These are phyloP conservation scores for Nysson spinosus DNA, from an alignment of 2,888 invertebrate species.

Conservation along the genomic window DNA sequence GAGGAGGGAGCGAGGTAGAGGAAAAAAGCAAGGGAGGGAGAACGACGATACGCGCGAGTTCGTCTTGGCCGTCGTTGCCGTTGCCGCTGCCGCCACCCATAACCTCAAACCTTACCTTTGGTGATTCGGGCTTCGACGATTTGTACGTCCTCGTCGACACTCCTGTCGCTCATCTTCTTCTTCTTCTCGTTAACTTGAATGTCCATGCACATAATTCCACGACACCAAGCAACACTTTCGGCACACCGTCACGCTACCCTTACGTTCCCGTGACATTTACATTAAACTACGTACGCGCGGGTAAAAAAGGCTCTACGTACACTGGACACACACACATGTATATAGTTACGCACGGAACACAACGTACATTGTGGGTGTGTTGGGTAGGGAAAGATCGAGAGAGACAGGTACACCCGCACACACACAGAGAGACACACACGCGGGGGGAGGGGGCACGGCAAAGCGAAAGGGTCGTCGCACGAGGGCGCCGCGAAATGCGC, in stretches of 20 bases:
- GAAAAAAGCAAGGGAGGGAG: slow-evolving; percentile 11
- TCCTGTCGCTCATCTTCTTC: slow-evolving; percentile 73
- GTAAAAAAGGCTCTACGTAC: too few species aligned
- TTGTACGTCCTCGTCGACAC: slow-evolving; percentile 73
- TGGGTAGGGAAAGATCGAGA: slow-evolving; percentile 1
- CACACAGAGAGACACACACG: neutral
- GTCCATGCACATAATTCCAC: slow-evolving; percentile 76
- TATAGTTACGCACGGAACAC: too few species aligned
- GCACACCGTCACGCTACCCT: slow-evolving; percentile 60
- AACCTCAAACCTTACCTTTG: slow-evolving; percentile 70
- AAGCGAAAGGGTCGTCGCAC: slow-evolving; percentile 48
- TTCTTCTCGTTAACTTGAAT: slow-evolving; percentile 73
- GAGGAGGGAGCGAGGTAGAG: slow-evolving; percentile 3
- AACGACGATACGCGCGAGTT: slow-evolving; percentile 40
- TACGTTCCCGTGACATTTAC: slow-evolving; percentile 70
- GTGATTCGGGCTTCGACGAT: slow-evolving; percentile 72
- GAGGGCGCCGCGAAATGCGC: slow-evolving; percentile 51
- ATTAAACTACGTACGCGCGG: slow-evolving; percentile 48
- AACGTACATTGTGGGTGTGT: too few species aligned
- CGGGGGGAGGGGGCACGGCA: slow-evolving; percentile 13
- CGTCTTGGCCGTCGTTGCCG: slow-evolving; percentile 34
- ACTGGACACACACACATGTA: too few species aligned
- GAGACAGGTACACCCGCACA: slow-evolving; percentile 17
- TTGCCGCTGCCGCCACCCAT: slow-evolving; percentile 50
- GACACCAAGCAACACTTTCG: slow-evolving; percentile 61